Percentiles rank a stretch among this genome's conserved stretches.
phyloP scores from a whole-genome alignment of 37 sponge, comb jelly and placozoan genomes.

The Chondrilla cf. caribensis region DNA sequence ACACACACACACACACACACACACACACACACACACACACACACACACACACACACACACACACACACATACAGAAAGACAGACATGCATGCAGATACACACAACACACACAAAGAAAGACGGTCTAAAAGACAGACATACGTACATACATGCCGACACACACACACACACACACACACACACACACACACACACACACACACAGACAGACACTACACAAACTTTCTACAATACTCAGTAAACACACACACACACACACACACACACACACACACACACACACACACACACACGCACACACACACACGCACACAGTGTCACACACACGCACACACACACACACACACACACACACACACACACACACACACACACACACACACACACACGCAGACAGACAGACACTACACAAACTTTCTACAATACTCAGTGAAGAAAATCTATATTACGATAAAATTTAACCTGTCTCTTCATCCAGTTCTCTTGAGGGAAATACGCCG shows the following conservation, averaged over 20 bases:
- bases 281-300: constrained; percentile 19
- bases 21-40: too few species aligned
- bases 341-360: not conserved
- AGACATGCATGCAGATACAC: too few species aligned
- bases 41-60: too few species aligned
- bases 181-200: constrained; percentile 22
- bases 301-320: constrained; percentile 20
- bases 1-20: too few species aligned
- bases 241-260: not conserved
- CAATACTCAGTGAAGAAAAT: too few species aligned
- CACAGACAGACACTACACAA: too few species aligned
- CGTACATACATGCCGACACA: not conserved
- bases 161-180: constrained; percentile 25
- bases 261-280: constrained; percentile 13
- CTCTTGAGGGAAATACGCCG: constrained; percentile 63
- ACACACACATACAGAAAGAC: too few species aligned
- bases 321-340: constrained; percentile 38
- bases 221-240: too few species aligned
- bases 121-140: not conserved
- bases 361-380: not conserved
- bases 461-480: constrained; percentile 59
- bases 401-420: too few species aligned
- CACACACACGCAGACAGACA: not conserved
- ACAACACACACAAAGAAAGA: not conserved
- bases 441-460: too few species aligned